A percentile compares a stretch with the other conserved stretches of the same genome.
Evolutionary conservation across 1,140 invertebrate species (phyloP).

Genomic region (Drosophila gunungcola): DNA sequence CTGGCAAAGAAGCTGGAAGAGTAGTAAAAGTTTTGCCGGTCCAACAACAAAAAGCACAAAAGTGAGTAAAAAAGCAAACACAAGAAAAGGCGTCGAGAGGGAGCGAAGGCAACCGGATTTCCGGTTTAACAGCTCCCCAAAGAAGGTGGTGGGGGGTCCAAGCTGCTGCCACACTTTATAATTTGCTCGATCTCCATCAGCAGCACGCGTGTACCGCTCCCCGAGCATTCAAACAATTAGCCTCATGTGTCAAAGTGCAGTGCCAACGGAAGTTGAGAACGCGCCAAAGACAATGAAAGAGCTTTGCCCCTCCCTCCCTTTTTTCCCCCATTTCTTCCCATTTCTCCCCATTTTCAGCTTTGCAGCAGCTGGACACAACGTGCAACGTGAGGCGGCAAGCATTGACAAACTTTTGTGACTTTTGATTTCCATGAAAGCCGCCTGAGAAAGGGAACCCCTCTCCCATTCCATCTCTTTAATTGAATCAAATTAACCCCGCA

Average conservation of each 20-base stretch:
- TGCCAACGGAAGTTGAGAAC: slow-evolving; percentile 66
- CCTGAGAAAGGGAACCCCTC: slow-evolving; percentile 2
- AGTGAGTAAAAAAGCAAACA: slow-evolving; percentile 29
- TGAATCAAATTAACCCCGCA: slow-evolving; percentile 75
- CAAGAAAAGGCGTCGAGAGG: slow-evolving; percentile 14
- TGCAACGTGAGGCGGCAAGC: slow-evolving; percentile 79
- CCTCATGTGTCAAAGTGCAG: slow-evolving; percentile 78
- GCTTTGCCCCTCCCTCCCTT: background rate
- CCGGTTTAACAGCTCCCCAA: slow-evolving; percentile 71
- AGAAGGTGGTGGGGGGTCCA: slow-evolving; percentile 10
- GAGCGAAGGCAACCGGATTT: slow-evolving; percentile 61
- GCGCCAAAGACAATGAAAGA: slow-evolving; percentile 64
- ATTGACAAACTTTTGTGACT: slow-evolving; percentile 70
- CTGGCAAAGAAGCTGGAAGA: slow-evolving; percentile 34
- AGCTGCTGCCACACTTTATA: slow-evolving; percentile 71
- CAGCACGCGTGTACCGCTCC: slow-evolving; percentile 51
- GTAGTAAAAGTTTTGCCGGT: slow-evolving; percentile 58
- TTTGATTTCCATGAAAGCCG: slow-evolving; percentile 53
- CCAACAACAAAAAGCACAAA: slow-evolving; percentile 46
- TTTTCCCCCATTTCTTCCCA: background rate
- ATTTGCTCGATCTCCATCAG: slow-evolving; percentile 56
- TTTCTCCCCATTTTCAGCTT: background rate
- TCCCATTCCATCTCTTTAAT: slow-evolving; percentile 54
- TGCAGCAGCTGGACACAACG: slow-evolving; percentile 14
- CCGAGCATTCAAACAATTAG: slow-evolving; percentile 62